Conservation (phyloP, 2,797 vertebrate species). For the Karalla daura region DNA sequence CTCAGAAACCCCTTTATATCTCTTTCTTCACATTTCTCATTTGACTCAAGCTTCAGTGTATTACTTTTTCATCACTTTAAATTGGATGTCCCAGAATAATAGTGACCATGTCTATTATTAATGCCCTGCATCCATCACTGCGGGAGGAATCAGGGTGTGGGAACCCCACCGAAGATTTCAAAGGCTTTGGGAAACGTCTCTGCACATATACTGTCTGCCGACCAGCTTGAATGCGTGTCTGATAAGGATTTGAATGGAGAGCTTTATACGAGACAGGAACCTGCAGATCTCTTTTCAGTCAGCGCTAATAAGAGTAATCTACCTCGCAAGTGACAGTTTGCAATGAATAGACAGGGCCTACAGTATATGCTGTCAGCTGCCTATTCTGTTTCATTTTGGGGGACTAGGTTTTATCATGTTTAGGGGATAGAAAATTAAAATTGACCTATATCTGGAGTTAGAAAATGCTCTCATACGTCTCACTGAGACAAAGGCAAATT, state of each 20-base stretch:
- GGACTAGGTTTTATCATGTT: constrained; percentile 1
- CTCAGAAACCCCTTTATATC: constrained; percentile 54
- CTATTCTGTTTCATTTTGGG: not conserved
- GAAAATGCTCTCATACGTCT: not conserved
- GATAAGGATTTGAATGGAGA: constrained; percentile 51
- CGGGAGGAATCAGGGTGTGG: constrained; percentile 42
- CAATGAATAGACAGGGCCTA: not conserved
- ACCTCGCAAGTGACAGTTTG: constrained; percentile 16
- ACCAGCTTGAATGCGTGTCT: constrained; percentile 45
- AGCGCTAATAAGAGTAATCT: constrained; percentile 40
- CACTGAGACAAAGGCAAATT: no score
- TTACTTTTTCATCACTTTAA: constrained; percentile 75
- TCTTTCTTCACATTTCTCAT: constrained; percentile 58
- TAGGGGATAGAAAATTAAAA: not conserved
- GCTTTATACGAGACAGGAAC: constrained; percentile 8
- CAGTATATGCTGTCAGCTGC: not conserved
- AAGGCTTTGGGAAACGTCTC: constrained; percentile 23
- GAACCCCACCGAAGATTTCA: constrained; percentile 36
- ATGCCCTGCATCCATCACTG: constrained; percentile 65
- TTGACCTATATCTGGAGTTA: not conserved
- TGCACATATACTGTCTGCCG: constrained; percentile 9
- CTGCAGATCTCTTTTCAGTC: constrained; percentile 22
- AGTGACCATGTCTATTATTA: constrained; percentile 67
- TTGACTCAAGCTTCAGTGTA: constrained; percentile 55
- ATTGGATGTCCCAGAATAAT: constrained; percentile 76